Conservation (phyloP, 2,797 vertebrate species). For the Lagorchestes hirsutus region DNA sequence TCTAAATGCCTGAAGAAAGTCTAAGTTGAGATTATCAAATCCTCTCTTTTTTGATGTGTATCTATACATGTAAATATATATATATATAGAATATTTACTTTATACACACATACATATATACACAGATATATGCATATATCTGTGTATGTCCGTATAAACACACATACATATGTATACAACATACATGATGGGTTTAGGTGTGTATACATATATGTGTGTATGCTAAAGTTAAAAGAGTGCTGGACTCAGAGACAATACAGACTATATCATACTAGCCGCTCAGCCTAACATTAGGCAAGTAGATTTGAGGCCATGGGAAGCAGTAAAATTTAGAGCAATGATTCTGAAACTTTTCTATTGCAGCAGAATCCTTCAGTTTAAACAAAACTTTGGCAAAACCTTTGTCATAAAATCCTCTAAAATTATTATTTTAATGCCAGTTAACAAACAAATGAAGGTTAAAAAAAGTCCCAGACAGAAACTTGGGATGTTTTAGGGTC, state of each 20-base stretch:
- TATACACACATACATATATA: no score
- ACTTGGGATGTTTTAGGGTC: background rate
- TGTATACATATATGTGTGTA: background rate
- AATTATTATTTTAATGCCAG: background rate
- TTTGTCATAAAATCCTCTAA: background rate
- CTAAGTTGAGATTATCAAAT: background rate
- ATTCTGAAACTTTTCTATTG: background rate
- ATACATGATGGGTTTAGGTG: background rate
- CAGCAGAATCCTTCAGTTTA: background rate
- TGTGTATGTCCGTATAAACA: no score
- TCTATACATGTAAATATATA: background rate
- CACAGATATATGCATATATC: no score
- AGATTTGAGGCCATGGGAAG: background rate
- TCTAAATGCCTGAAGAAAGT: background rate
- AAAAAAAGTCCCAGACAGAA: background rate
- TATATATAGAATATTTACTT: no score
- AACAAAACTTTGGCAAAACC: background rate
- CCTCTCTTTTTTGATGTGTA: background rate
- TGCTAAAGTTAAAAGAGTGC: background rate
- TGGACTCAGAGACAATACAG: background rate
- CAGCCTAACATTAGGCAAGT: background rate
- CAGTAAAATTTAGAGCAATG: background rate
- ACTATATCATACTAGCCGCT: background rate
- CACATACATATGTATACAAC: background rate
- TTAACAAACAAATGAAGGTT: background rate